Evolutionary conservation across 2,888 invertebrate genomes (phyloP).

Genomic region (Acanthopleura granulata): DNA sequence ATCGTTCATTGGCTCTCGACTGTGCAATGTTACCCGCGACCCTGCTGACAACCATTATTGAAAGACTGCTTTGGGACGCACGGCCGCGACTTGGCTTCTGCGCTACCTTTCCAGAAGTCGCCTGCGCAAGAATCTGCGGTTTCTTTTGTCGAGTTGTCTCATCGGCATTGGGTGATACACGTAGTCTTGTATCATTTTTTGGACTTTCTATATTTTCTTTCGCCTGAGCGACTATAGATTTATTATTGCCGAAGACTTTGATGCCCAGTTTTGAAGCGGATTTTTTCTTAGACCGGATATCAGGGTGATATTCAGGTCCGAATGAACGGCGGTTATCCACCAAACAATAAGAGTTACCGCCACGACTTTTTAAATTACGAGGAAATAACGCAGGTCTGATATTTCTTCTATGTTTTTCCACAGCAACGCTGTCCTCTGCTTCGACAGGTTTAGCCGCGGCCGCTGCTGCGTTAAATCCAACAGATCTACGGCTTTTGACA

Average conservation of each 20-base stretch:
- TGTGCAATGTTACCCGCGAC: too few species aligned
- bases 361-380: neutral
- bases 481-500: neutral
- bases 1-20: too few species aligned
- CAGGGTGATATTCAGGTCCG: slow-evolving; percentile 12
- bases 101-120: too few species aligned
- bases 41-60: too few species aligned
- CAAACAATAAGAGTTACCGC: neutral
- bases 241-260: neutral
- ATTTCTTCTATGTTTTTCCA: neutral
- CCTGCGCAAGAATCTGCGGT: too few species aligned
- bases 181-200: too few species aligned
- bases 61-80: too few species aligned
- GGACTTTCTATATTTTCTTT: too few species aligned
- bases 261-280: neutral
- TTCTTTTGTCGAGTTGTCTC: too few species aligned
- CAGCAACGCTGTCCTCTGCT: neutral
- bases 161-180: too few species aligned
- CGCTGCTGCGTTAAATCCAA: neutral
- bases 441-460: neutral
- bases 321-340: neutral
- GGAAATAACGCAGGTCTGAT: neutral
- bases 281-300: neutral
- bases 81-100: too few species aligned
- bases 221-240: neutral